Conservation (phyloP, 2,113 vertebrate species). For the Lates calcarifer region DNA sequence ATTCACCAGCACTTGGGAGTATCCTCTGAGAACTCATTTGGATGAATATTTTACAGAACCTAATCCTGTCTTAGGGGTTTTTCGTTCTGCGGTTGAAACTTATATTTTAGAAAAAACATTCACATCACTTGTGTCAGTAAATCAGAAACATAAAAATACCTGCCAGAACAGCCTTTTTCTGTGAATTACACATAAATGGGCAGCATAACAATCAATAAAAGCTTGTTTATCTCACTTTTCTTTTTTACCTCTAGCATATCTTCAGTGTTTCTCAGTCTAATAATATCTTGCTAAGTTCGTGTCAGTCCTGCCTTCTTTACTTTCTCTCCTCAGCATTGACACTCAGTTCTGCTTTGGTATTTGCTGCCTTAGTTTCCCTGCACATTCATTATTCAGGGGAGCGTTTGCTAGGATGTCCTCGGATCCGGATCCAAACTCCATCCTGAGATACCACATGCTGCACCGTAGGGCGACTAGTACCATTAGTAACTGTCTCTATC, state of each 20-base stretch:
- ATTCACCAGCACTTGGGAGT: background rate
- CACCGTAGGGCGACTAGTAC: conserved; percentile 12
- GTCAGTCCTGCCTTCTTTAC: conserved; percentile 14
- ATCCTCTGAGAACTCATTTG: conserved; percentile 45
- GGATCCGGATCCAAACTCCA: conserved; percentile 55
- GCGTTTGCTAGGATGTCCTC: conserved; percentile 57
- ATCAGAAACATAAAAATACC: background rate
- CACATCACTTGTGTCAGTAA: background rate
- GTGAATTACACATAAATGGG: background rate
- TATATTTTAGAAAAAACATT: conserved; percentile 5
- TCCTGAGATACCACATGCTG: conserved; percentile 42
- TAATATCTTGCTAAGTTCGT: conserved; percentile 37
- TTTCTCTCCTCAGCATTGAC: conserved; percentile 26
- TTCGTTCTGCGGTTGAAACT: background rate
- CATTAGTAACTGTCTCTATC: conserved; percentile 57
- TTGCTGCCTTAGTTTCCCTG: conserved; percentile 44
- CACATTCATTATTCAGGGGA: conserved; percentile 68
- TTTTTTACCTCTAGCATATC: background rate
- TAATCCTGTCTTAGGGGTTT: conserved; percentile 11
- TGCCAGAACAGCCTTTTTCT: background rate
- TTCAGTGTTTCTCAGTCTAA: conserved; percentile 16
- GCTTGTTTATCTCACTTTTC: background rate
- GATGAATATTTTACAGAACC: conserved; percentile 35
- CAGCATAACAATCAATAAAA: background rate
- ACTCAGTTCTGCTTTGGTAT: conserved; percentile 50